These are phyloP conservation scores for Lophura nycthemera DNA, from an alignment of 2,113 vertebrate genomes.

Conservation along the genomic window DNA sequence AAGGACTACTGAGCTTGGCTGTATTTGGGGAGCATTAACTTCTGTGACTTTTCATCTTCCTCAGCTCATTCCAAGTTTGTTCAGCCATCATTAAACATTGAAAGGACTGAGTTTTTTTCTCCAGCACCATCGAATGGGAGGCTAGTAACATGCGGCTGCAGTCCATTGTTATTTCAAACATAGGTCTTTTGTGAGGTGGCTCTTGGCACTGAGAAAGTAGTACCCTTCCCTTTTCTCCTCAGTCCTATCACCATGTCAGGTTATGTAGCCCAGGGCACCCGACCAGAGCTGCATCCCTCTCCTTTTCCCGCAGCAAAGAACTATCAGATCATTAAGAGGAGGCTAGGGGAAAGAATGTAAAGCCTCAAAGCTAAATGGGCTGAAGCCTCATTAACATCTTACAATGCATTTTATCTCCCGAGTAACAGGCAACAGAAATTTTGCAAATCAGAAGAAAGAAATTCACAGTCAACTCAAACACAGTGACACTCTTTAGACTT, in stretches of 20 bases:
- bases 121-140: not conserved
- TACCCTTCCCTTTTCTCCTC: not conserved
- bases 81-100: conserved; percentile 19
- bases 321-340: not conserved
- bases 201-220: not conserved
- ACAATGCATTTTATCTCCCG: not conserved
- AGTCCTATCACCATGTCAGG: not conserved
- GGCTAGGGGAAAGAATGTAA: not conserved
- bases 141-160: not conserved
- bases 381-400: not conserved
- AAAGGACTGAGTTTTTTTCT: not conserved
- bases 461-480: not conserved
- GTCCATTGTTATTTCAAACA: not conserved
- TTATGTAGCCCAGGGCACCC: not conserved
- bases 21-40: conserved; percentile 45
- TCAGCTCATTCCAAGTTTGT: conserved; percentile 29
- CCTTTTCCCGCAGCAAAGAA: not conserved
- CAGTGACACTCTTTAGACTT: not conserved
- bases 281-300: not conserved
- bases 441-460: not conserved
- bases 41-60: conserved; percentile 43
- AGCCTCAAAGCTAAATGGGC: not conserved
- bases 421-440: not conserved
- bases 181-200: not conserved
- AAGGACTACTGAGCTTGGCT: conserved; percentile 44